Percentiles rank a stretch among this genome's conserved stretches.
phyloP scores from a whole-genome alignment of 2,797 vertebrate species.

The Trematomus bernacchii region DNA sequence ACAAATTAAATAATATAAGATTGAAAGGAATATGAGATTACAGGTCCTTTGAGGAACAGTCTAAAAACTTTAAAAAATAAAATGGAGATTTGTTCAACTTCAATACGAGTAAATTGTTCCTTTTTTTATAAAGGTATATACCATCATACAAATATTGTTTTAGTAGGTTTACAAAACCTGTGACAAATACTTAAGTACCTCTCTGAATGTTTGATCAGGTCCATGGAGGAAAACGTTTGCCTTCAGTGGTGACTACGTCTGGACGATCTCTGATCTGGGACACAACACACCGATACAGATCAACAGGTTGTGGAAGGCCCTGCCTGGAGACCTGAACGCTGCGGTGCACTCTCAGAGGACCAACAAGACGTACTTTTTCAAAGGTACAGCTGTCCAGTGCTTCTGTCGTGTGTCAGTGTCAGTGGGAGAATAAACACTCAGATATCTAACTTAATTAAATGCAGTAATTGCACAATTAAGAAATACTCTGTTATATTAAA shows the following conservation, averaged over 20 bases:
- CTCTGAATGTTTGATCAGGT: conserved; percentile 73
- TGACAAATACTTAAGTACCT: neutral
- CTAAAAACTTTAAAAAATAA: neutral
- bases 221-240: conserved; percentile 90
- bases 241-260: conserved; percentile 91
- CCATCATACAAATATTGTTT: neutral
- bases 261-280: conserved; percentile 89
- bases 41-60: neutral
- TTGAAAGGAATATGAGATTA: neutral
- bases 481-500: too few species aligned
- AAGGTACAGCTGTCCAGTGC: conserved; percentile 82
- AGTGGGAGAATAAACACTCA: too few species aligned
- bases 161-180: neutral
- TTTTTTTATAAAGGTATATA: too few species aligned
- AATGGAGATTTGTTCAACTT: neutral
- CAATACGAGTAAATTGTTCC: neutral
- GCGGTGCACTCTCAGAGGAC: conserved; percentile 90
- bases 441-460: too few species aligned
- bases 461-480: too few species aligned
- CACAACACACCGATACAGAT: conserved; percentile 84
- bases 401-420: neutral
- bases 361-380: conserved; percentile 91
- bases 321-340: conserved; percentile 89
- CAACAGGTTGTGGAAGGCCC: conserved; percentile 85
- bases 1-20: neutral